A percentile compares a stretch with the other conserved stretches of the same genome.
Conservation (phyloP, 2,797 vertebrate genomes). For the Champsocephalus esox region DNA sequence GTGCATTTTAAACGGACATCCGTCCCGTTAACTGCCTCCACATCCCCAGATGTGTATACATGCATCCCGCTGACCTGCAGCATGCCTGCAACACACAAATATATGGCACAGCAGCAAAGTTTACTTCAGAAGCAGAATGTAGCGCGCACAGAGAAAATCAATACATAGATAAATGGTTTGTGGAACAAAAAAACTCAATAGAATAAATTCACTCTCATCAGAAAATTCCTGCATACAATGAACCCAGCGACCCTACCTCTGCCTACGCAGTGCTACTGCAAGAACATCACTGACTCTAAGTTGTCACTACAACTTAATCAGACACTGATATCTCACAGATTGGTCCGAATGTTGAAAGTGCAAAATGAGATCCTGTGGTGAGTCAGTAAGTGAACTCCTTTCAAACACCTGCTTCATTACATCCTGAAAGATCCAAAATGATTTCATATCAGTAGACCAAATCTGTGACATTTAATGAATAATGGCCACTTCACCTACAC, state of each 20-base stretch:
- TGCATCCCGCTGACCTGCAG: constrained; percentile 85
- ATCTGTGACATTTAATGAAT: constrained; percentile 52
- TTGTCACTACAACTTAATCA: constrained; percentile 23
- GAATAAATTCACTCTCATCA: constrained; percentile 38
- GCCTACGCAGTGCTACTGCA: constrained; percentile 53
- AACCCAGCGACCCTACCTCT: constrained; percentile 54
- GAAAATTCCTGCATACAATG: constrained; percentile 35
- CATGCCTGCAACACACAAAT: constrained; percentile 75
- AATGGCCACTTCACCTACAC: constrained; percentile 43
- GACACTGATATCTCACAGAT: constrained; percentile 16
- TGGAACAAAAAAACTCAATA: constrained; percentile 10
- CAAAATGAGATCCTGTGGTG: neutral
- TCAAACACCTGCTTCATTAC: constrained; percentile 21
- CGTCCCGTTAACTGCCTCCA: constrained; percentile 92
- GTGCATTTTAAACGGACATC: constrained; percentile 91
- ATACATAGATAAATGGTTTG: constrained; percentile 9
- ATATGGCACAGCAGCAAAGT: constrained; percentile 15
- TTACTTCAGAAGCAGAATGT: constrained; percentile 13
- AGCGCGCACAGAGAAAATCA: constrained; percentile 16
- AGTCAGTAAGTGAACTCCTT: constrained; percentile 6
- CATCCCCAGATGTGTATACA: constrained; percentile 84
- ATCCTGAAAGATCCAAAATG: constrained; percentile 22
- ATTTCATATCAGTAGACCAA: constrained; percentile 39
- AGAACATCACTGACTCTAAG: constrained; percentile 34
- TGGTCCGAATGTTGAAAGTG: neutral